These are phyloP conservation scores for Orientallactaga bullata DNA, from an alignment of 2,113 vertebrate genomes.

Conservation along the genomic window DNA sequence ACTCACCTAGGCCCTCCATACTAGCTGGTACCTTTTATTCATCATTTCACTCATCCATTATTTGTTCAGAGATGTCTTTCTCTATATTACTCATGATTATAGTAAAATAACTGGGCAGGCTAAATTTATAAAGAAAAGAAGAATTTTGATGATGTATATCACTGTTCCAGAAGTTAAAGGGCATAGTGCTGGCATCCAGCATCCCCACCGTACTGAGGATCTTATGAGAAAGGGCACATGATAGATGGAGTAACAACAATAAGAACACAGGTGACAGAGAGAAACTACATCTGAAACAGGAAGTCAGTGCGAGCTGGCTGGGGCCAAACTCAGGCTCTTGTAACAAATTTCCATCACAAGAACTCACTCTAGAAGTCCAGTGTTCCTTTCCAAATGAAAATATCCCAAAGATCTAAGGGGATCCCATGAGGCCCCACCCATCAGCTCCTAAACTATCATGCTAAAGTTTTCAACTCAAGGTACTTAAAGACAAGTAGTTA, in stretches of 20 bases:
- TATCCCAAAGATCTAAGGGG: background rate
- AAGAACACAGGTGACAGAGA: background rate
- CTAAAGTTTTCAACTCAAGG: background rate
- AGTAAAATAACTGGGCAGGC: background rate
- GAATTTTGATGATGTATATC: background rate
- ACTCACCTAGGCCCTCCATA: background rate
- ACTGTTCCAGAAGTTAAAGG: background rate
- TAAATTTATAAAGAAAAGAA: background rate
- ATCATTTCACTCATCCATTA: background rate
- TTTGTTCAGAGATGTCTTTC: background rate
- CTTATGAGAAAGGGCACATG: background rate
- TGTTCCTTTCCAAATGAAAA: background rate
- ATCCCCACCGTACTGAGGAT: too few relatives aligned
- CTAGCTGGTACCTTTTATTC: background rate
- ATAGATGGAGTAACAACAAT: background rate
- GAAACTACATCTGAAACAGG: background rate
- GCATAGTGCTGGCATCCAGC: rapidly evolving
- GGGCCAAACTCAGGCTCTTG: too few relatives aligned
- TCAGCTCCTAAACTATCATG: background rate
- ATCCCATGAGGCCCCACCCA: background rate
- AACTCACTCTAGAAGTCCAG: too few relatives aligned
- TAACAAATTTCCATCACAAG: background rate
- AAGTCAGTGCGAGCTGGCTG: background rate
- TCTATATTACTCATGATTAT: background rate
- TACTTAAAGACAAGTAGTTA: background rate